Conservation (phyloP, 1,140 invertebrate genomes). For the Ylistrum balloti region DNA sequence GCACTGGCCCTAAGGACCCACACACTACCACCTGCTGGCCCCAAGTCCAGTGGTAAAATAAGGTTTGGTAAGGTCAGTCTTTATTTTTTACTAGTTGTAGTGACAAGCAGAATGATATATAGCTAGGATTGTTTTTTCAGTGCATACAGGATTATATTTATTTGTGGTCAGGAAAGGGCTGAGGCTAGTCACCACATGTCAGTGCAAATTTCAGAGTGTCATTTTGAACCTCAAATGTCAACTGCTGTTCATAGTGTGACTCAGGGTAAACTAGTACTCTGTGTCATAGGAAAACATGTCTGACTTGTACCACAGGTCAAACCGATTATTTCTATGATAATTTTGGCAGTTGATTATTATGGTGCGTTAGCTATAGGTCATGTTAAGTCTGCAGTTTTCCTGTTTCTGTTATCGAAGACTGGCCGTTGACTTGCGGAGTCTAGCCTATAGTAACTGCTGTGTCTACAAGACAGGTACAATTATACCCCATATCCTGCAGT, state of each 20-base stretch:
- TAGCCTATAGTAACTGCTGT: not conserved
- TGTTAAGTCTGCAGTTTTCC: not conserved
- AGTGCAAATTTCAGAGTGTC: not conserved
- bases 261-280: not conserved
- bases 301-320: slow-evolving; percentile 14
- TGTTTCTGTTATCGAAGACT: not conserved
- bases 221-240: not conserved
- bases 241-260: not conserved
- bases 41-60: not conserved
- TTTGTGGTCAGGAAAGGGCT: not conserved
- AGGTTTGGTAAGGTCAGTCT: not conserved
- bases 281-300: not conserved
- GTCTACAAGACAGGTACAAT: not conserved
- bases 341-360: not conserved
- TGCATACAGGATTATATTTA: not conserved
- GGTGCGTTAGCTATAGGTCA: not conserved
- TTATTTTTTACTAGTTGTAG: not conserved
- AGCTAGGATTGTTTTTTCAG: not conserved
- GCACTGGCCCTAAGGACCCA: slow-evolving; percentile 5
- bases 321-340: slow-evolving; percentile 35
- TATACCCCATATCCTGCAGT: too few species aligned
- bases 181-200: not conserved
- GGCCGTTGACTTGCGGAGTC: not conserved
- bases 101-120: not conserved
- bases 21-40: slow-evolving; percentile 10